Evolutionary conservation across 2,797 vertebrate species (phyloP), one percentile per base, ranked within the genome.

Genomic region (Cichlasoma orientale): DNA sequence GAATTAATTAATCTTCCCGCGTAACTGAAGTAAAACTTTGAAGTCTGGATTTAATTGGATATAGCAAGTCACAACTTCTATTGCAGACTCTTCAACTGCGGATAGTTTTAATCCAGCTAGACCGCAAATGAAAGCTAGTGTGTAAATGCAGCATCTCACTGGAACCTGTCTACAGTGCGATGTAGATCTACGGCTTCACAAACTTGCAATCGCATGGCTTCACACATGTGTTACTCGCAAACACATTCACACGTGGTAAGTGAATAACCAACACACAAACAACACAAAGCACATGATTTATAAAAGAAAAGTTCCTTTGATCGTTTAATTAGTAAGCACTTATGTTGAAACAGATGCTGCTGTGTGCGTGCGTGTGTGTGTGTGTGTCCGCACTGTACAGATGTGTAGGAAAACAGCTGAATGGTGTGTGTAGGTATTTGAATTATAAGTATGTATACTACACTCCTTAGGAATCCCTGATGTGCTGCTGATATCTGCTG

Each of bases 261-360:
- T 61, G 79, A 75, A 79, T 58, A 77, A 69, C 70, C 79, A 79
- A 89, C 29, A 68, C 41, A 50, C 63, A 82, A 72, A 72, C 58
- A 72, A 74, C 75, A 77, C 27, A 58, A 74, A 87, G 71, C 21
- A 6, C 68, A 58, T 74, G 23, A 82, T 89, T 89, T 86, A 78
- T 76, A 81, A 82, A 82, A 83, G 75, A 72, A 82, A 86, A 38
- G 11, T 79, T 74, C 57, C 76, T 89, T 90, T 92, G 86, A 91
- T 90, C 68, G 9, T 77, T 80, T 72, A 73, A 87, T 89, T 87
- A 84, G 72, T 61, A 27, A 69, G 70, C 6, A 50, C 54, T 69
- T 52, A 0, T 82, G 44, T 56, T 75, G 76, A 80, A 92, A 84
- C 89, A 90, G 88, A 90, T 92, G 90, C 84, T 66, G 72, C 56